Base-by-base conservation (phyloP, 2,888 invertebrate genomes). In the Lypha dubia region DNA sequence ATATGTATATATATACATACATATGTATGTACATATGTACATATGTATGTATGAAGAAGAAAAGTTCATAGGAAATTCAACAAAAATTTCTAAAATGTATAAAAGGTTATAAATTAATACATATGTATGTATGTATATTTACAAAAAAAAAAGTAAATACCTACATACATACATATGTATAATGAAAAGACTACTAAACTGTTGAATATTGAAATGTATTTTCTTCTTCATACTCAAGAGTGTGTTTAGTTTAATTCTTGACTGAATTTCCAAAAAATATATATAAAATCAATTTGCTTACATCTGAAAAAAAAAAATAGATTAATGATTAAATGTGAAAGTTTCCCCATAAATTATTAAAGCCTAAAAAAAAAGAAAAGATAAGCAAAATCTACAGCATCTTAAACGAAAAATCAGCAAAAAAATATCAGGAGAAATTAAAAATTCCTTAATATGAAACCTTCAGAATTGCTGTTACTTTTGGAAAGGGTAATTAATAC, bases 391-490 rank as follows among this genome's bases (percentile, higher is more conserved):
- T 20, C 1, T 20, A 46, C 4, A 17, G 2, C 4, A 44, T n/a
- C 8, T 9, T 17, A 8, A 74, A 74, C 28, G 9, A 28, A 70
- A 46, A 3, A 24, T 9, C 8, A 13, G 1, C 4, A 44, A 68
- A 4, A 7, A 41, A 53, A 67, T 41, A 46, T 20, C 32, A 28
- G 41, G n/a, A 28, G 63, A 53, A 22, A 49, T 44, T 74, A 71
- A 32, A 65, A 79, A 85, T 56, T 38, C 68, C 53, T 46, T 28
- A 70, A 70, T 51, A 90, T 90, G 90, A 90, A 90, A 88, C 90
- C 90, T 87, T 90, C 90, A 86, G 90, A 90, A 88, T 88, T 90
- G 86, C 84, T 91, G 88, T 86, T 88, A 85, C 87, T 91, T 83
- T 88, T 90, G 88, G 90, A 91, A 88, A 90, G 89, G 91, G 90